A percentile compares a stretch with the other conserved stretches of the same genome.
These are phyloP conservation scores for Perca schrenkii DNA, from an alignment of 2,113 vertebrate species.

Conservation along the genomic window DNA sequence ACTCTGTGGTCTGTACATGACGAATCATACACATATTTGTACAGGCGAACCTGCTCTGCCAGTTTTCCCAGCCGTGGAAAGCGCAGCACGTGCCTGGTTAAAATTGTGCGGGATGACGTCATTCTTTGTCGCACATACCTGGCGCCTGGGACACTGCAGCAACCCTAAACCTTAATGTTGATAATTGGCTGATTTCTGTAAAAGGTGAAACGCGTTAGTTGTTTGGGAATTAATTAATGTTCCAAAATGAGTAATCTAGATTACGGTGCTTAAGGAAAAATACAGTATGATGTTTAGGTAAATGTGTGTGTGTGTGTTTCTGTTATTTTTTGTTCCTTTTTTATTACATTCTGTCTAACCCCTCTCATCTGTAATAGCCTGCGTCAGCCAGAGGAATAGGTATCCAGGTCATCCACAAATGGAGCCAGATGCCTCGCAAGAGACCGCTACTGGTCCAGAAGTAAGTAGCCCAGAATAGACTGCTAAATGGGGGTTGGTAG, in stretches of 20 bases:
- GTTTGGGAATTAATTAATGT: not conserved
- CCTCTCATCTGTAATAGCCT: slow-evolving; percentile 81
- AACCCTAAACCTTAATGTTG: not conserved
- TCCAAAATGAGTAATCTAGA: not conserved
- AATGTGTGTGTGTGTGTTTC: too few species aligned
- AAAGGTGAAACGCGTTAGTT: not conserved
- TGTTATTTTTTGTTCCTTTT: not conserved
- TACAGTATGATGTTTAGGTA: not conserved
- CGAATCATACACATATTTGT: too few species aligned
- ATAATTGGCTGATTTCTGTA: not conserved
- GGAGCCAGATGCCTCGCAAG: slow-evolving; percentile 96
- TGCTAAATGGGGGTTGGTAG: too few species aligned
- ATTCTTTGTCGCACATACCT: too few species aligned
- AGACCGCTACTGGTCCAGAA: slow-evolving; percentile 96
- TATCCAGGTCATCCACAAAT: slow-evolving; percentile 98
- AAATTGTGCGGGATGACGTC: too few species aligned
- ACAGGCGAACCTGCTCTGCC: too few species aligned
- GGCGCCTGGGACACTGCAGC: too few species aligned
- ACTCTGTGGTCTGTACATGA: too few species aligned
- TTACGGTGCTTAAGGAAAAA: not conserved
- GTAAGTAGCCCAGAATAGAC: slow-evolving; percentile 77
- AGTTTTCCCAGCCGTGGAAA: too few species aligned
- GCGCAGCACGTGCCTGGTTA: too few species aligned
- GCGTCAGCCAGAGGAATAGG: slow-evolving; percentile 97
- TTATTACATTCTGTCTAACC: not conserved